Evolutionary conservation across 2,113 vertebrate genomes (phyloP), one percentile per base, ranked within the genome.

Genomic region (Pterocles burchelli): DNA sequence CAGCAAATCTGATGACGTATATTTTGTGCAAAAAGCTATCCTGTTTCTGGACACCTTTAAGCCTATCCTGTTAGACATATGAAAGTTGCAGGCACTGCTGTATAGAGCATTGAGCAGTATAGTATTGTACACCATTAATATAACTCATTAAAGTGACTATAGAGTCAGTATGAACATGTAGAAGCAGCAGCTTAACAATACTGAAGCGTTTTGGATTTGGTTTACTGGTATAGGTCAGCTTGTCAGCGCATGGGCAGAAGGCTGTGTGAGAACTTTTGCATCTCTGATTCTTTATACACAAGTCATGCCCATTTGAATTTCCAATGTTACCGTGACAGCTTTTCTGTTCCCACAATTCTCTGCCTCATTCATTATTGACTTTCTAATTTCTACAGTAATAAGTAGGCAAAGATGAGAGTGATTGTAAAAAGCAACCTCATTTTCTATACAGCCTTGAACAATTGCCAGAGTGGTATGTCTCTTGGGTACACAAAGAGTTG

Each of bases 281-380:
- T 74, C 10, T 11, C 8, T 49, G 13, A 38, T 62, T 73, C 71
- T 66, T 68, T 34, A 34, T 46, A 68, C 3, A 68, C 0, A 1
- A 86, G 10, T 49, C 36, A 26, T 46, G 18, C 4, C 11, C 2
- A 0, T 51, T 57, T 87, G 46, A 77, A 86, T 77, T 96, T 94
- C 19, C 51, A 81, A 0, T 22, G 22, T 77, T 77, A 26, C 36
- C 46, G 43, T 0, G 0, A 26, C 55, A 77, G 57, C 16, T 81
- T 91, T 78, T 81, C 51, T 72, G 21, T 71, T 90, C 41, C 36
- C 33, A 43, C 21, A 71, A 26, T 81, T 61, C 80, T 62, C 26
- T 78, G 33, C 28, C 77, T 94, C 84, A 89, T 94, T 74, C 84
- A 59, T 93, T 94, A 96, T 91, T 95, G 93, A 95, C 73, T 94